Evolutionary conservation across 2,113 vertebrate species (phyloP), one percentile per base, ranked within the genome.

Genomic region (Fulica atra): DNA sequence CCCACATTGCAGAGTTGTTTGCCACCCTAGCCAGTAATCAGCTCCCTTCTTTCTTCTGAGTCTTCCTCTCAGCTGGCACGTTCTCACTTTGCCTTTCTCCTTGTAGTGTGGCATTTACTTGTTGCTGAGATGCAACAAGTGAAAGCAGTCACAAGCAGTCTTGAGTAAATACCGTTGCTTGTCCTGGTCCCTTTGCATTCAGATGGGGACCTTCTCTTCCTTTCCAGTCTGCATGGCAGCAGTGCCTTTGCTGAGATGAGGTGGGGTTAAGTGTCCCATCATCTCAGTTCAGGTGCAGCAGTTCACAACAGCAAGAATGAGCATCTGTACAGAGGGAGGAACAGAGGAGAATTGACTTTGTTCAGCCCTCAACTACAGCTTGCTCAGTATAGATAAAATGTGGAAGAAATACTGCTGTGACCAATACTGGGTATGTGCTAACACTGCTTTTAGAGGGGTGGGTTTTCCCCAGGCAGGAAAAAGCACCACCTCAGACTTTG

Each of bases 1-100:
- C 33, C 8, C 20, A 44, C 4, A 0, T 20, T 33, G 31, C 38
- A 80, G 33, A 81, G 9, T 3, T 63, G 74, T 89, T 28, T 76
- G 18, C 38, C 7, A 3, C 33, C 72, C 35, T 86, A 57, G 29
- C 59, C 44, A 40, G 1, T 13, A 36, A 51, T 48, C 7, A 2
- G 2, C 68, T 28, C 35, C 13, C 5, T 72, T 77, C 16, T 66
- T 95, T 64, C 10, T 77, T 40, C 44, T 66, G 14, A 31, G n/a
- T 18, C 13, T 60, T 61, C 40, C n/a, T 71, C 69, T 81, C 1
- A 0, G 4, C 18, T 78, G n/a, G 31, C n/a, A 16, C 1, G 0
- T 36, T 65, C 71, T 79, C 36, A 33, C 25, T 44, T 88, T 61
- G 26, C 24, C 26, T 35, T 82, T 88, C 24, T 82, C 17, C 64